These are phyloP conservation scores for Aspidiotus destructor DNA, from an alignment of 2,888 invertebrate species.

Conservation along the genomic window DNA sequence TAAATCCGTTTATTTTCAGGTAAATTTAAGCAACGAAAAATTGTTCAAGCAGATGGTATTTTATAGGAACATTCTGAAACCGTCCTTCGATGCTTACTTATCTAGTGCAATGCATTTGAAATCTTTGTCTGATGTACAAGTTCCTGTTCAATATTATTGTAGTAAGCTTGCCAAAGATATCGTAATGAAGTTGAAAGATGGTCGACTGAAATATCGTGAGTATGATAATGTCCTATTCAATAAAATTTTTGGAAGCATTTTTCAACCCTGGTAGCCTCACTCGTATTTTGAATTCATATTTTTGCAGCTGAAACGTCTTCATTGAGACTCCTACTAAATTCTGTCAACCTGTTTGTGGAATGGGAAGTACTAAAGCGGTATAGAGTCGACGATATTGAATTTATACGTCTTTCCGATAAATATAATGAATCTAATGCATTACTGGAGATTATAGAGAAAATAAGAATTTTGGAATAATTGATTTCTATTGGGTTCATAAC, in stretches of 20 bases:
- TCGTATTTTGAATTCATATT: background rate
- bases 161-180: background rate
- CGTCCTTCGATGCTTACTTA: constrained; percentile 11
- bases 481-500: background rate
- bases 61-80: constrained; percentile 6
- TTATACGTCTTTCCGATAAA: constrained; percentile 44
- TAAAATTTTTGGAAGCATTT: background rate
- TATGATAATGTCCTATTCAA: background rate
- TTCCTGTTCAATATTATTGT: background rate
- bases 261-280: background rate
- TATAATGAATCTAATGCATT: constrained; percentile 44
- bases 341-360: constrained; percentile 67
- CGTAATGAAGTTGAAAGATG: background rate
- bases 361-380: constrained; percentile 64
- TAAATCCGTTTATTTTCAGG: constrained; percentile 1
- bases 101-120: constrained; percentile 1
- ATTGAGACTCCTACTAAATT: constrained; percentile 75
- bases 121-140: background rate
- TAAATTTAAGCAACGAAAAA: background rate
- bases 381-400: constrained; percentile 41
- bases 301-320: constrained; percentile 78
- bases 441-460: constrained; percentile 41
- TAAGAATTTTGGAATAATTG: constrained; percentile 35
- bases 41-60: constrained; percentile 5
- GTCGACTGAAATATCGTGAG: constrained; percentile 17